Evolutionary conservation across 2,888 invertebrate genomes (phyloP).

Genomic region (Mythimna lalbum): DNA sequence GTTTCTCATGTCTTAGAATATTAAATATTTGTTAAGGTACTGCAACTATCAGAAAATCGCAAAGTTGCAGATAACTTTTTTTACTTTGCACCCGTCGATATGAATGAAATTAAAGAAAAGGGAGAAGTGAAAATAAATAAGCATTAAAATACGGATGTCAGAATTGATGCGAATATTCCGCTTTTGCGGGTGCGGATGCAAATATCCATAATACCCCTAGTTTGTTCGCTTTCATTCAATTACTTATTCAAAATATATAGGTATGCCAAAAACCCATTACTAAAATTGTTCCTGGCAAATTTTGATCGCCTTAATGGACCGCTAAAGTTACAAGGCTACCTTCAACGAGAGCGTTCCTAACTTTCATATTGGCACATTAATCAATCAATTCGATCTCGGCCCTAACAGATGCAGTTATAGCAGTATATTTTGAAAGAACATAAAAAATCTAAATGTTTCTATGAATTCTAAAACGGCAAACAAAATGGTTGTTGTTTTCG

Average conservation of each 20-base stretch:
- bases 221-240: no score
- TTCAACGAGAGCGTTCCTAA: conserved; percentile 15
- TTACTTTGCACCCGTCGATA: no score
- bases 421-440: conserved; percentile 5
- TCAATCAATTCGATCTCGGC: conserved; percentile 43
- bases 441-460: conserved; percentile 12
- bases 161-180: no score
- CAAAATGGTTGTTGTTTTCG: conserved; percentile 10
- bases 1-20: no score
- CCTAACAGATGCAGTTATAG: conserved; percentile 41
- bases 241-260: conserved; percentile 17
- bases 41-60: no score
- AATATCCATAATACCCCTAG: no score
- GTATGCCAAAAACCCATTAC: neutral
- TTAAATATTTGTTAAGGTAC: no score
- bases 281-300: conserved; percentile 28
- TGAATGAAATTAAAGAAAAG: neutral
- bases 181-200: no score
- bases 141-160: no score
- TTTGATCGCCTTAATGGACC: conserved; percentile 40
- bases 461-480: conserved; percentile 22
- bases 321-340: conserved; percentile 42
- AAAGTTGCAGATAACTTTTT: no score
- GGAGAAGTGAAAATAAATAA: no score
- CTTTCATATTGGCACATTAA: conserved; percentile 56